Conservation (phyloP, 2,888 invertebrate species). For the Machimus rusticus region DNA sequence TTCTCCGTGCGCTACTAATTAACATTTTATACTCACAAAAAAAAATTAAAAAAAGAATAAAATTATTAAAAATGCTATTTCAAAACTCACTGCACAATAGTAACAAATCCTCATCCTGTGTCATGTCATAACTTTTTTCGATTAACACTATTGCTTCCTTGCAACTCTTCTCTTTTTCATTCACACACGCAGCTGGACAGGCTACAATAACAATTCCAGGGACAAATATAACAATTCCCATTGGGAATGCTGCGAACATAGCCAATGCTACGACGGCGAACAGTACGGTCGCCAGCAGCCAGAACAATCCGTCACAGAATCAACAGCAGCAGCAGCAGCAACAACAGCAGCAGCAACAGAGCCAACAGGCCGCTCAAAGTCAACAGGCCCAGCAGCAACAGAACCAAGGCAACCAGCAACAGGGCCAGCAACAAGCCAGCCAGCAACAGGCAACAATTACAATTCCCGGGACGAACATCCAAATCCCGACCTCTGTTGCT, state of each 20-base stretch:
- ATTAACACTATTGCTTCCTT: constrained; percentile 46
- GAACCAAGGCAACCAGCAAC: constrained; percentile 49
- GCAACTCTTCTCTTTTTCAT: constrained; percentile 29
- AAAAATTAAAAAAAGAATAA: too few relatives aligned
- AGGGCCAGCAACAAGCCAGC: constrained; percentile 44
- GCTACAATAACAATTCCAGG: constrained; percentile 69
- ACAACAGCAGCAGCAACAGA: constrained; percentile 48
- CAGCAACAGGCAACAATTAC: constrained; percentile 58
- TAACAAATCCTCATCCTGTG: constrained; percentile 36
- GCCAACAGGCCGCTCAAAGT: constrained; percentile 48
- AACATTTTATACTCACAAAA: constrained; percentile 14
- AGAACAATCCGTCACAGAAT: constrained; percentile 55
- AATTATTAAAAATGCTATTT: background rate
- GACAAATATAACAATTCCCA: constrained; percentile 68
- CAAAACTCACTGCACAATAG: constrained; percentile 37
- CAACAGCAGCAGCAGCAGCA: constrained; percentile 46
- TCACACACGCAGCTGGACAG: constrained; percentile 55
- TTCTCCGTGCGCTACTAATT: background rate
- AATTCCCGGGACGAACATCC: constrained; percentile 62
- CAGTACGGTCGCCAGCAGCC: constrained; percentile 50
- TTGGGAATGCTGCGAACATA: constrained; percentile 53
- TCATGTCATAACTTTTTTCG: constrained; percentile 39
- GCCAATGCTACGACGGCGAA: constrained; percentile 55
- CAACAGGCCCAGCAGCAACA: constrained; percentile 46
- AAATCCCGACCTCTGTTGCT: constrained; percentile 61